Percentiles rank a stretch among this genome's conserved stretches.
Evolutionary conservation across 92 coral and sea anemone species (phyloP).

Genomic region (Bergia sp.): DNA sequence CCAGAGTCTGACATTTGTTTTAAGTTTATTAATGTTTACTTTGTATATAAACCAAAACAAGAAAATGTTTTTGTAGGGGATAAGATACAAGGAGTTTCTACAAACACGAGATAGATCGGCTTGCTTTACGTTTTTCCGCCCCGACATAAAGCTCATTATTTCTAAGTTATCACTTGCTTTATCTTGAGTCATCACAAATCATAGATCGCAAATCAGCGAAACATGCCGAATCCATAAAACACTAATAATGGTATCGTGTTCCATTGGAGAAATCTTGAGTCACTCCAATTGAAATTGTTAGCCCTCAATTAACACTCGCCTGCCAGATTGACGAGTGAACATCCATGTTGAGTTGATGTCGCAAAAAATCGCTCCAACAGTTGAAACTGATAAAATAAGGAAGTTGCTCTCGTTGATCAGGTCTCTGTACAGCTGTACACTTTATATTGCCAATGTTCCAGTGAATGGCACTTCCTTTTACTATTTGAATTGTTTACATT

Average conservation of each 20-base stretch:
- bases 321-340: conserved; percentile 13
- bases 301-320: conserved; percentile 34
- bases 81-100: conserved; percentile 18
- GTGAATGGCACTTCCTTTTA: neutral
- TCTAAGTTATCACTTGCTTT: conserved; percentile 19
- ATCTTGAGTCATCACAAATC: conserved; percentile 42
- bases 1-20: neutral
- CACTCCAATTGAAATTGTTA: conserved; percentile 40
- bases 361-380: neutral
- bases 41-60: conserved; percentile 30
- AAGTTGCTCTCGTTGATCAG: neutral
- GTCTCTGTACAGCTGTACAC: neutral
- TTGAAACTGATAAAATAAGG: conserved; percentile 20
- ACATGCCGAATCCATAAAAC: conserved; percentile 43
- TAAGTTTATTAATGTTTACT: conserved; percentile 40
- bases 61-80: conserved; percentile 32
- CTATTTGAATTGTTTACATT: conserved; percentile 5
- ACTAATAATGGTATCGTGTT: conserved; percentile 41
- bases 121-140: conserved; percentile 41
- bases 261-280: conserved; percentile 5
- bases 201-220: conserved; percentile 42
- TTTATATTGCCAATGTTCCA: neutral
- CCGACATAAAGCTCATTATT: conserved; percentile 23
- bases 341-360: conserved; percentile 35
- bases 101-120: conserved; percentile 20